Conservation (phyloP, 1,140 invertebrate genomes). For the Diorhabda elongata region DNA sequence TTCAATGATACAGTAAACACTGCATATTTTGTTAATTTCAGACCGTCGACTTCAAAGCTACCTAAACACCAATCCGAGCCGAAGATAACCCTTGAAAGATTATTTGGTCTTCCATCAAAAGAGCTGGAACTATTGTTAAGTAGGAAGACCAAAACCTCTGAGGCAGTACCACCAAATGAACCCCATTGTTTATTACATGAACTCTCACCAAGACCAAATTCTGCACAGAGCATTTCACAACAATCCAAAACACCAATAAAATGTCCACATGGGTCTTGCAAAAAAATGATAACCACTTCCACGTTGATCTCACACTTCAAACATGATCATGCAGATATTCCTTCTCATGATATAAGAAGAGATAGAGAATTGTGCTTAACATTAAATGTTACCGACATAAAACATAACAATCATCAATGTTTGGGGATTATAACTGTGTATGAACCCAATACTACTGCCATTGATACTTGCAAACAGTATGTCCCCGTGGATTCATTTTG, state of each 20-base stretch:
- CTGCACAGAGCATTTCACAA: background rate
- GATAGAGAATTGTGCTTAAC: slow-evolving; percentile 33
- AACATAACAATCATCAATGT: slow-evolving; percentile 31
- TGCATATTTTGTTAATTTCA: too few relatives aligned
- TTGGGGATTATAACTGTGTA: slow-evolving; percentile 36
- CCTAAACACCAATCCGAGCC: background rate
- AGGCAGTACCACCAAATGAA: too few relatives aligned
- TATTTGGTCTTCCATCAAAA: slow-evolving; percentile 30
- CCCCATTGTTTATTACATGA: too few relatives aligned
- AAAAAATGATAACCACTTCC: slow-evolving; percentile 39
- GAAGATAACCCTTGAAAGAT: slow-evolving; percentile 33
- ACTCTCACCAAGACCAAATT: background rate
- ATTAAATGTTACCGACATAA: slow-evolving; percentile 27
- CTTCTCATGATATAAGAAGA: slow-evolving; percentile 28
- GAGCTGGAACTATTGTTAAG: slow-evolving; percentile 28
- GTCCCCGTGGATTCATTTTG: slow-evolving; percentile 38
- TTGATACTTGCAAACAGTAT: slow-evolving; percentile 27
- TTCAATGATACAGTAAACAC: too few relatives aligned
- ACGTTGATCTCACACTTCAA: slow-evolving; percentile 41
- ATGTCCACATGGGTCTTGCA: slow-evolving; percentile 40
- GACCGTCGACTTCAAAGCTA: too few relatives aligned
- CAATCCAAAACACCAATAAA: slow-evolving; percentile 36
- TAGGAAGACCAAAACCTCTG: slow-evolving; percentile 12
- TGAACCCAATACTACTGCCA: slow-evolving; percentile 32
- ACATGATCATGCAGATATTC: slow-evolving; percentile 38